Conservation (phyloP, 2,797 vertebrate genomes). For the Spinus olivaceus region DNA sequence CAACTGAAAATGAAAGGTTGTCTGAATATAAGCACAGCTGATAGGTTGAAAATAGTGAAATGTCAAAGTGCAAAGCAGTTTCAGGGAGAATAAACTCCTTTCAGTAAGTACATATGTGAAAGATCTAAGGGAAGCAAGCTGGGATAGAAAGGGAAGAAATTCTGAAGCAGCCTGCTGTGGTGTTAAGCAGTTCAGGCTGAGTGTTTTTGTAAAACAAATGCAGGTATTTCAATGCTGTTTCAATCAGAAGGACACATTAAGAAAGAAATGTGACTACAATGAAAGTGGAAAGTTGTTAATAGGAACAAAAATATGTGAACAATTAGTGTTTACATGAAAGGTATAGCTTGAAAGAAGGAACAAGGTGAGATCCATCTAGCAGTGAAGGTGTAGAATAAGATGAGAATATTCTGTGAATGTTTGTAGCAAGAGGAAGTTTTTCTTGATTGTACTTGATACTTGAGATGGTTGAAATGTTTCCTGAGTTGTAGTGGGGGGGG, state of each 20-base stretch:
- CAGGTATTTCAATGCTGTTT: background rate
- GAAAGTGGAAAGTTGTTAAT: background rate
- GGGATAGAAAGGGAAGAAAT: background rate
- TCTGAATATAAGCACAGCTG: background rate
- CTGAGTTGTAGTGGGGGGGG: background rate
- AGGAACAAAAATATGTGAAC: background rate
- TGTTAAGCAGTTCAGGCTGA: background rate
- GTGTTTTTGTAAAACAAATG: background rate
- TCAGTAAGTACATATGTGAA: rapidly evolving
- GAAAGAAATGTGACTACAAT: background rate
- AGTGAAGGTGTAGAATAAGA: background rate
- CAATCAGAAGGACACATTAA: background rate
- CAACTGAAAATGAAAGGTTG: background rate
- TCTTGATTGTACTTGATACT: background rate
- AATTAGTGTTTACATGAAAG: background rate
- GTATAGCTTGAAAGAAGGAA: background rate
- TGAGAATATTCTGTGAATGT: background rate
- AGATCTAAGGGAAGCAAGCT: background rate
- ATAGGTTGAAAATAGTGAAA: background rate
- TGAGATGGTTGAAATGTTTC: background rate
- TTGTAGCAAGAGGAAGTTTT: background rate
- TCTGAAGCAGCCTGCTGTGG: rapidly evolving
- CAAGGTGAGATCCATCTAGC: background rate
- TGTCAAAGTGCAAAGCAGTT: background rate
- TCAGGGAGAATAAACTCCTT: background rate